phyloP scores from a whole-genome alignment of 2,113 vertebrate genomes.

The Pygoscelis adeliae region DNA sequence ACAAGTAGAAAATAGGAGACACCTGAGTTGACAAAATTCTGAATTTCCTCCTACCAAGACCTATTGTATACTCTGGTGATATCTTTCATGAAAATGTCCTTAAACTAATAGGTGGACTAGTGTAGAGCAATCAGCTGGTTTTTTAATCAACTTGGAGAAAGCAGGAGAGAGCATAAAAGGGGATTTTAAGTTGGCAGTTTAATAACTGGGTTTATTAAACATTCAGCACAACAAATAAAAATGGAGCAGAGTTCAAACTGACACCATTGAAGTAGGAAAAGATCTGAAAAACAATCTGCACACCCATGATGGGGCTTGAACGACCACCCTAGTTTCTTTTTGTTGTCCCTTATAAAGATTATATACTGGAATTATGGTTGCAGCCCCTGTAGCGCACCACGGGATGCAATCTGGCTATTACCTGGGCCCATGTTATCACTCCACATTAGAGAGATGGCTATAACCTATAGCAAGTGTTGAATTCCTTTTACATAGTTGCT shows the following conservation, averaged over 20 bases:
- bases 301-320: neutral
- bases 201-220: neutral
- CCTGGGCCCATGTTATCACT: neutral
- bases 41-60: rapidly evolving
- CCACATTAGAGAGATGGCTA: neutral
- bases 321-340: neutral
- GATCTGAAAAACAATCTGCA: neutral
- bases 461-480: neutral
- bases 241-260: neutral
- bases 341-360: neutral
- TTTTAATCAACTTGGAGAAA: neutral
- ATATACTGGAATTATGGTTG: neutral
- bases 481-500: neutral
- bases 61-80: neutral
- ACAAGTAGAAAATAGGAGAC: neutral
- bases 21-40: neutral
- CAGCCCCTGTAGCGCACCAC: rapidly evolving
- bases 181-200: neutral
- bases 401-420: neutral
- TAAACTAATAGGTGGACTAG: neutral
- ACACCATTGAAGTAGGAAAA: neutral
- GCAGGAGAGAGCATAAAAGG: neutral
- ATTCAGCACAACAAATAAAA: neutral
- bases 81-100: neutral
- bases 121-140: rapidly evolving